These are phyloP conservation scores for Xenopus laevis DNA, from an alignment of 2,113 vertebrate genomes.

Conservation along the genomic window DNA sequence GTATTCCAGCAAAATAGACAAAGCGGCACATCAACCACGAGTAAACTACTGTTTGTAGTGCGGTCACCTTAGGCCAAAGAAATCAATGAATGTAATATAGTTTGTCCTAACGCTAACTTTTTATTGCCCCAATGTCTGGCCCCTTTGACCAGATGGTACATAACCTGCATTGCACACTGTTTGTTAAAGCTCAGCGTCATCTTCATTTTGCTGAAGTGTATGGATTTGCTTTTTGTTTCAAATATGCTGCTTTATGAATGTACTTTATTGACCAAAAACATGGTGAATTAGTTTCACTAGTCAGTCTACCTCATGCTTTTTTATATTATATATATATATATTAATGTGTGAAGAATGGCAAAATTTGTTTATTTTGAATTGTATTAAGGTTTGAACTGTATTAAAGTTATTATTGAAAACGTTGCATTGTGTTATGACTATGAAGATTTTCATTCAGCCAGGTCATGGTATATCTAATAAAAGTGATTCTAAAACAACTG, in stretches of 20 bases:
- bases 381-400: slow-evolving; percentile 71
- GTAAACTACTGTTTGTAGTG: background rate
- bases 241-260: slow-evolving; percentile 65
- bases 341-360: slow-evolving; percentile 51
- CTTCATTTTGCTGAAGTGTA: slow-evolving; percentile 69
- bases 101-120: background rate
- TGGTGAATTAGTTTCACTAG: slow-evolving; percentile 76
- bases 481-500: no score
- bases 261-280: slow-evolving; percentile 72
- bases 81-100: background rate
- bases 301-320: slow-evolving; percentile 89
- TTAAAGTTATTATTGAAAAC: slow-evolving; percentile 55
- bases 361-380: slow-evolving; percentile 52
- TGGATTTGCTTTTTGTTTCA: slow-evolving; percentile 83
- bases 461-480: no score
- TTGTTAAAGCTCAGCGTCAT: slow-evolving; percentile 30
- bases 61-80: background rate
- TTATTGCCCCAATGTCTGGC: no score
- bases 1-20: no score
- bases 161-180: no score
- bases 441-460: no score
- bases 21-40: background rate
- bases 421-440: background rate
- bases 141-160: no score
- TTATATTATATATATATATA: no score